Evolutionary conservation across 2,888 invertebrate species (phyloP).

Genomic region (Tiliacea aurago): DNA sequence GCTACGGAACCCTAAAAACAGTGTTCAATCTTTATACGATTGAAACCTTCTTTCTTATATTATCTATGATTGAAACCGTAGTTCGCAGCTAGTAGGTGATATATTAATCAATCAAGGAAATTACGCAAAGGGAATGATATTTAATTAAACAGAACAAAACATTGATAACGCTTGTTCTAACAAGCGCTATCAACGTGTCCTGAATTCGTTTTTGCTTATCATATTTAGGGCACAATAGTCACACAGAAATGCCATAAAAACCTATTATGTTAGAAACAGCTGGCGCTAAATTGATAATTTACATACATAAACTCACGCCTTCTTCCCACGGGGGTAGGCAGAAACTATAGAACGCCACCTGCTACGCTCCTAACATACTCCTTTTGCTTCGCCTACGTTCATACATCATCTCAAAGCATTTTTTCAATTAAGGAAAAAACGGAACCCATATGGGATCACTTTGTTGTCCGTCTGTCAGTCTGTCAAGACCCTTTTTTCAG

Average conservation of each 20-base stretch:
- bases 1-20: too few relatives aligned
- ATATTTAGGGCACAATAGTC: constrained; percentile 37
- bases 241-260: constrained; percentile 29
- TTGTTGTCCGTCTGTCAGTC: too few relatives aligned
- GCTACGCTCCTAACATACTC: too few relatives aligned
- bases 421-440: too few relatives aligned
- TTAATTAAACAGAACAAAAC: constrained; percentile 17
- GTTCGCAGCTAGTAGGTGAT: background rate
- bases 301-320: too few relatives aligned
- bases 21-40: background rate
- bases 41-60: background rate
- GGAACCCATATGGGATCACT: too few relatives aligned
- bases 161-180: too few relatives aligned
- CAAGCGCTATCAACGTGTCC: constrained; percentile 67
- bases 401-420: too few relatives aligned
- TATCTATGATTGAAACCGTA: background rate
- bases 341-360: too few relatives aligned
- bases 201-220: constrained; percentile 63
- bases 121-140: constrained; percentile 10
- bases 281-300: background rate
- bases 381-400: too few relatives aligned
- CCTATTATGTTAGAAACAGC: background rate
- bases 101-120: constrained; percentile 2
- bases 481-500: too few relatives aligned
- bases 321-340: too few relatives aligned